Conservation (phyloP, 2,797 vertebrate genomes). For the Lacerta bilineata region DNA sequence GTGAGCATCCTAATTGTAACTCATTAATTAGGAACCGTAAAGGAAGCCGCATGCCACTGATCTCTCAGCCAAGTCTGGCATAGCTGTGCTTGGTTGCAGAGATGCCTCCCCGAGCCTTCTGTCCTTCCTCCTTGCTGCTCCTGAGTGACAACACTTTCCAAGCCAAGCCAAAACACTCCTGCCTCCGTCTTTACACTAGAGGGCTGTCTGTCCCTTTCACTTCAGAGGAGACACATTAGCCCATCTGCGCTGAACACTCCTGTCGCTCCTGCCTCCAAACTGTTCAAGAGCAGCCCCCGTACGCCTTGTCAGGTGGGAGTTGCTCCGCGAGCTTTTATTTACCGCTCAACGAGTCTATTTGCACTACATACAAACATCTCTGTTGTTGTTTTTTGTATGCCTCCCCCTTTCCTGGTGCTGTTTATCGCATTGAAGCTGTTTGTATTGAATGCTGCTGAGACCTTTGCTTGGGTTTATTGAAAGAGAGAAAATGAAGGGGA, state of each 20-base stretch:
- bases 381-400: neutral
- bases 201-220: constrained; percentile 73
- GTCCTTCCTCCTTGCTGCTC: fast-evolving
- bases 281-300: fast-evolving
- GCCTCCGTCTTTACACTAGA: constrained; percentile 72
- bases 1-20: neutral
- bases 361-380: neutral
- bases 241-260: fast-evolving
- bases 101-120: neutral
- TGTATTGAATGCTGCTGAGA: neutral
- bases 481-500: neutral
- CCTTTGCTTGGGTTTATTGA: constrained; percentile 14
- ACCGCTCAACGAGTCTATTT: neutral
- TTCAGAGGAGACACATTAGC: constrained; percentile 25
- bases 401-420: neutral
- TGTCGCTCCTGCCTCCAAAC: fast-evolving
- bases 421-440: neutral
- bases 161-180: constrained; percentile 4
- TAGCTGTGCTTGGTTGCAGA: neutral
- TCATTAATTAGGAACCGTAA: neutral
- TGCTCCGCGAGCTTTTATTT: fast-evolving
- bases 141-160: neutral
- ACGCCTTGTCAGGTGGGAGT: neutral
- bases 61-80: neutral
- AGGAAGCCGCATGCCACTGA: neutral